These are phyloP conservation scores for Bradynema listronoti DNA, from an alignment of 1,140 invertebrate species.

Conservation along the genomic window DNA sequence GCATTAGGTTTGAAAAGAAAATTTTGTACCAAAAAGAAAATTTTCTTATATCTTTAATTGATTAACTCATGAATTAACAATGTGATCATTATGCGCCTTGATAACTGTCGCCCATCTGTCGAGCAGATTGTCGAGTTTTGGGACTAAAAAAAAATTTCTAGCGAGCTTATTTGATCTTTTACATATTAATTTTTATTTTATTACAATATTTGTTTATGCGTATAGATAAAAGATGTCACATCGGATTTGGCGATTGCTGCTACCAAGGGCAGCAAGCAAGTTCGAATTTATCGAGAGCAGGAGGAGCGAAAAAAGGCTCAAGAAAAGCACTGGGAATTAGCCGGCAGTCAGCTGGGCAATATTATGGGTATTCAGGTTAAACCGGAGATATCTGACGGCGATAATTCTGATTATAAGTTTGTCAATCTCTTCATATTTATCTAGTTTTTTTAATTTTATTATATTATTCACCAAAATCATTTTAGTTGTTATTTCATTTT, in stretches of 20 bases:
- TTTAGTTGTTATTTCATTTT: neutral
- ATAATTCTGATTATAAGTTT: constrained; percentile 60
- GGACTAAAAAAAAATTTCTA: too few relatives aligned
- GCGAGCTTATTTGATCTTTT: too few relatives aligned
- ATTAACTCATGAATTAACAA: too few relatives aligned
- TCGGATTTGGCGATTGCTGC: constrained; percentile 94
- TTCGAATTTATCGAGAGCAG: constrained; percentile 82
- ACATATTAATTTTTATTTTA: too few relatives aligned
- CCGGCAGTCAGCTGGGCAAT: constrained; percentile 89
- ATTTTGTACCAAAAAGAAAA: too few relatives aligned
- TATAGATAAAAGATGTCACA: constrained; percentile 75
- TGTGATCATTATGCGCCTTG: too few relatives aligned
- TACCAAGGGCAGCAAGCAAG: constrained; percentile 76
- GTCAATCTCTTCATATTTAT: too few relatives aligned
- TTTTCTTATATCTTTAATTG: too few relatives aligned
- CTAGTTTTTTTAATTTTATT: constrained; percentile 21
- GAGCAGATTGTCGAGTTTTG: too few relatives aligned
- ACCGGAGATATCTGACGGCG: constrained; percentile 61
- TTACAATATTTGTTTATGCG: too few relatives aligned
- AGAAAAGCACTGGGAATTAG: constrained; percentile 97
- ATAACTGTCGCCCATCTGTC: too few relatives aligned
- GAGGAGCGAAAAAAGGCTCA: constrained; percentile 90
- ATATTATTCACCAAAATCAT: constrained; percentile 12
- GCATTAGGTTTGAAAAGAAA: too few relatives aligned
- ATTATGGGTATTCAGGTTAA: constrained; percentile 90